Evolutionary conservation across 1,140 invertebrate species (phyloP), one percentile per base, ranked within the genome.

Genomic region (Gryllus bimaculatus): DNA sequence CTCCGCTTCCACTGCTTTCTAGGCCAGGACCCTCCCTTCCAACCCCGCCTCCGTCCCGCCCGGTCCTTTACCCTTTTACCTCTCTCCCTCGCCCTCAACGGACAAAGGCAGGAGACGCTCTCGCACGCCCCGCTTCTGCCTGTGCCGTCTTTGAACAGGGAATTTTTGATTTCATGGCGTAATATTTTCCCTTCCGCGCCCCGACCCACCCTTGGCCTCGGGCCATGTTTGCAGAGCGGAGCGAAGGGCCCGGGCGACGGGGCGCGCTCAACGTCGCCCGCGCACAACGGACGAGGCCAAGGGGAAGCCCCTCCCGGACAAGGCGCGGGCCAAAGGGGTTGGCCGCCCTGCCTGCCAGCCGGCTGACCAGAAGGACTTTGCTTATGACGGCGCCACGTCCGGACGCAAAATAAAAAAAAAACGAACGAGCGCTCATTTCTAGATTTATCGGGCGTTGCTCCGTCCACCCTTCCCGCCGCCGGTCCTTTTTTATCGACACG

Each of bases 91-190:
- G 5, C 1, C 26, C 5, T 1, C 5, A 39, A 5, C 26, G 26
- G 26, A 39, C 26, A 39, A 39, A 39, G 26, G 26, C 26, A 39
- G 26, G 26, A 39, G 26, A 39, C 26, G 26, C 26, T 39, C 26
- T 39, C 26, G 26, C 26, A 39, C 26, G 26, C 26, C 26, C 26
- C 26, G 26, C 5, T 5, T 39, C 26, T 39, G 26, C 26, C 26
- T 39, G 26, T 39, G 26, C 26, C 26, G 54, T 66, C 54, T 66
- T 66, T 66, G 54, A 66, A 66, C 54, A 66, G 54, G 54, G 54
- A 66, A 66, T 66, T 66, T 66, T 66, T 66, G 54, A 66, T 66
- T 66, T 66, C 54, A 66, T 66, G 54, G 54, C 54, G 54, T 66
- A 66, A 66, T 66, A 66, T 66, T 66, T 66, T 66, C 18, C 54